Evolutionary conservation across 2,797 vertebrate species (phyloP).

Genomic region (Neostethus bicornis): DNA sequence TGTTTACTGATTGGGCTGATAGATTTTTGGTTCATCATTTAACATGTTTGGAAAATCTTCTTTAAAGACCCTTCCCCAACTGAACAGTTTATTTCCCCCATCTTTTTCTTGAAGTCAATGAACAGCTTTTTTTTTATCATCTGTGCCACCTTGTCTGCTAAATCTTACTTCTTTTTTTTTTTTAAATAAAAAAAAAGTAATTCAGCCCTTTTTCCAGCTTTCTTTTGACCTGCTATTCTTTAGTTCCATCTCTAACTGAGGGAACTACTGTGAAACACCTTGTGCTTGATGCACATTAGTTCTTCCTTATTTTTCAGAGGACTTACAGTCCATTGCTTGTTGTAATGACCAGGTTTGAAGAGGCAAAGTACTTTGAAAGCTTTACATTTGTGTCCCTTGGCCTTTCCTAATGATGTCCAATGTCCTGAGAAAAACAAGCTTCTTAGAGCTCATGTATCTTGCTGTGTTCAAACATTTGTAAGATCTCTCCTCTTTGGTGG

Average conservation of each 20-base stretch:
- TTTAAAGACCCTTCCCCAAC: not conserved
- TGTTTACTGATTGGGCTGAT: not conserved
- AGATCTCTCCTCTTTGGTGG: not conserved
- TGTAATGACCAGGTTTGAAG: not conserved
- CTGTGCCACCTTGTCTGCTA: not conserved
- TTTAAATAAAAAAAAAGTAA: not conserved
- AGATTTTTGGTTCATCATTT: not conserved
- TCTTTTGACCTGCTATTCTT: not conserved
- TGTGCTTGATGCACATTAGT: not conserved
- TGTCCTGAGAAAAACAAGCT: not conserved
- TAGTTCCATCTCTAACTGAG: not conserved
- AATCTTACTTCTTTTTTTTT: not conserved
- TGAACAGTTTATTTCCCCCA: not conserved
- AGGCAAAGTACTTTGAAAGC: not conserved
- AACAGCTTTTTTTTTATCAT: not conserved
- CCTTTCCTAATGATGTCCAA: slow-evolving; percentile 5
- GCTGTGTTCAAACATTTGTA: not conserved
- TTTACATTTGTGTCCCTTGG: not conserved
- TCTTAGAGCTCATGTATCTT: not conserved
- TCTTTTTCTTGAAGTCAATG: not conserved
- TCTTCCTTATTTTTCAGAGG: not conserved
- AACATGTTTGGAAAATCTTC: not conserved
- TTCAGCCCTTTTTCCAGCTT: not conserved
- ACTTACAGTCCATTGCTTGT: not conserved
- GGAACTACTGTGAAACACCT: not conserved